Evolutionary conservation across 2,797 vertebrate species (phyloP).

Genomic region (Smutsia gigantea): DNA sequence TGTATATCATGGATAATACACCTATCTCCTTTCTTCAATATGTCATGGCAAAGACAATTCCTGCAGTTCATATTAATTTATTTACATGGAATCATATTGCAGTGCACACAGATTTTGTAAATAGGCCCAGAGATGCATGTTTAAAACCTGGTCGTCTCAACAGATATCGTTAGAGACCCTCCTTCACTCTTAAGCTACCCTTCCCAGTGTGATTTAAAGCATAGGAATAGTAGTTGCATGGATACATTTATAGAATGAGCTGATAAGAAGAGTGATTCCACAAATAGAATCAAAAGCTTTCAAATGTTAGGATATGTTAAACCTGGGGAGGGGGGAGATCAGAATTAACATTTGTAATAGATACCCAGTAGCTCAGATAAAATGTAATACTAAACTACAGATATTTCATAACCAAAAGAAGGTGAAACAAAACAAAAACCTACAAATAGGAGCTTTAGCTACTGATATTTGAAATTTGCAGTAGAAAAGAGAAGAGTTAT

Average conservation of each 20-base stretch:
- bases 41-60: neutral
- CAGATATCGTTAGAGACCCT: neutral
- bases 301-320: neutral
- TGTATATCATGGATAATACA: neutral
- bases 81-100: neutral
- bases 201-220: neutral
- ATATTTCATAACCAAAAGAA: neutral
- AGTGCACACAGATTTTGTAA: neutral
- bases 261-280: neutral
- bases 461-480: neutral
- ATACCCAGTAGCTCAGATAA: neutral
- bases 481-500: neutral
- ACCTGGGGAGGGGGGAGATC: accelerated
- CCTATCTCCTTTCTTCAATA: neutral
- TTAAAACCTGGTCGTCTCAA: neutral
- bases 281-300: neutral
- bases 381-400: neutral
- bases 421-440: neutral
- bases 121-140: neutral
- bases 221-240: neutral
- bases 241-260: neutral
- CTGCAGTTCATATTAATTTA: neutral
- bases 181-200: neutral
- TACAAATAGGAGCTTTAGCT: neutral
- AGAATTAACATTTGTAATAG: neutral